phyloP scores from a whole-genome alignment of 2,888 invertebrate genomes.

The Xylophagus ater region DNA sequence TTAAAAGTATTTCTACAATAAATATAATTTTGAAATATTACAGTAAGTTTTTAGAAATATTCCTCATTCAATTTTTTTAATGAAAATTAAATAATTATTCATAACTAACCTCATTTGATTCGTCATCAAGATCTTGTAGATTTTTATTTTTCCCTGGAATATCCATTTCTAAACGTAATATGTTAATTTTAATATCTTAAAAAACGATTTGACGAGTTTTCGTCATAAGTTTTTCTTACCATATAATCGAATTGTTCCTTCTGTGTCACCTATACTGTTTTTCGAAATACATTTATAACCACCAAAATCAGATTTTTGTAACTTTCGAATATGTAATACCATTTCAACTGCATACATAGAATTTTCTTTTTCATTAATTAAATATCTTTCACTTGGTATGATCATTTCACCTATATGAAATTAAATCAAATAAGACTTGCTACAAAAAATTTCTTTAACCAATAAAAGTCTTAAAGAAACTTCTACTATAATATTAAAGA shows the following conservation, averaged over 20 bases:
- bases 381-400: constrained; percentile 74
- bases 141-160: constrained; percentile 35
- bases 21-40: background rate
- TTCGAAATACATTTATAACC: constrained; percentile 88
- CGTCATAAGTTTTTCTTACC: constrained; percentile 47
- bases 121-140: constrained; percentile 41
- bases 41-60: background rate
- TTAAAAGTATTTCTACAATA: background rate
- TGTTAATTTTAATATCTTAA: background rate
- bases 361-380: constrained; percentile 67
- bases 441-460: too few species aligned
- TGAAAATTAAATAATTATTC: too few species aligned
- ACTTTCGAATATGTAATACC: constrained; percentile 62
- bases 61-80: too few species aligned
- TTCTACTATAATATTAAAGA: too few species aligned
- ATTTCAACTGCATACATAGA: constrained; percentile 79
- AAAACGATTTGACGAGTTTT: too few species aligned
- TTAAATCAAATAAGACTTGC: too few species aligned
- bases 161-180: constrained; percentile 28
- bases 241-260: constrained; percentile 78
- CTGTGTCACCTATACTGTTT: constrained; percentile 84
- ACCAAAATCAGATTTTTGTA: constrained; percentile 66
- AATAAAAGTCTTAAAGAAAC: too few species aligned
- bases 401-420: constrained; percentile 72
- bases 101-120: constrained; percentile 34